Base-by-base conservation (phyloP, 2,113 vertebrate genomes). In the Bettongia penicillata region DNA sequence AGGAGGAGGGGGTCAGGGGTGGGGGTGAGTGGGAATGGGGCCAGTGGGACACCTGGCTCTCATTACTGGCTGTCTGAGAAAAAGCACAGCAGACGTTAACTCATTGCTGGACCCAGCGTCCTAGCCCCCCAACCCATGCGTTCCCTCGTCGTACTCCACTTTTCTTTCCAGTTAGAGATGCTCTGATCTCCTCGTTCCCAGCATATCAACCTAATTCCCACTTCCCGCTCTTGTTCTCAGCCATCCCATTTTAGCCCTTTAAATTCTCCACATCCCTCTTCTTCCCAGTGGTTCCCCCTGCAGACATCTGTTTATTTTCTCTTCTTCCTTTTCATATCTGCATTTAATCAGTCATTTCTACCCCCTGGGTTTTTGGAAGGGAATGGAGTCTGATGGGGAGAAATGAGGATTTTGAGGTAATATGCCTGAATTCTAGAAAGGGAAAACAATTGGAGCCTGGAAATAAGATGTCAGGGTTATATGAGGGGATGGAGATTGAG, bases 41-140 rank as follows among this genome's bases (percentile, higher is more conserved):
- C 97, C 97, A 95, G 93, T 93, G 92, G 96, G 92, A 97, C 98
- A 98, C 97, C 97, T 97, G 97, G 51, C 61, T 97, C 97, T 98
- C 97, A 98, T 98, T 98, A 98, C 24, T 96, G 93, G 92, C 95
- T 90, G 95, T 92, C 50, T 6, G 89, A 90, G 92, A 93, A 91
- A 53, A 52, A 94, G 52, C 2, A 2, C 52, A 8, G 77, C 57
- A 57, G 91, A 96, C 22, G 37, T 96, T 94, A 91, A 94, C 95
- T 93, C 95, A 92, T 93, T 25, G 61, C 93, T 57, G 91, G 93
- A 55, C 48, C 89, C 19, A 22, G 89, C 10, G 24, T 24, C 55
- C 55, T 91, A 92, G 43, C 49, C 68, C 47, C n/a, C 53, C 14
- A 24, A 37, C 31, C 49, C 16, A 93, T 94, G 91, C 2, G 10